Conservation (phyloP, 2,113 vertebrate species). For the Dipodomys stephensi region DNA sequence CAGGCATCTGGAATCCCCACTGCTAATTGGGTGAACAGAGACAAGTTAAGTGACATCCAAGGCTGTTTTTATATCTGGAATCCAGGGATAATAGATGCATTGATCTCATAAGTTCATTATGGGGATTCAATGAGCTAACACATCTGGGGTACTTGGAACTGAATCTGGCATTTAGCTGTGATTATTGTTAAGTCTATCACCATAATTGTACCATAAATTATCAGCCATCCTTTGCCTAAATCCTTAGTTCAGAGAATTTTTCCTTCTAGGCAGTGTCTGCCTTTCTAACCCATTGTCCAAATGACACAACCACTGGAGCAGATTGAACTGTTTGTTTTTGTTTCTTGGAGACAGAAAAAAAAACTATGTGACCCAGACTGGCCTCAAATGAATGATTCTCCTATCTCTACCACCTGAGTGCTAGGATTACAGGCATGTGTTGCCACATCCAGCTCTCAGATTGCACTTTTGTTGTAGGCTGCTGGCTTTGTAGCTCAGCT, state of each 20-base stretch:
- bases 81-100: neutral
- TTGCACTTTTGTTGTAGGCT: conserved; percentile 25
- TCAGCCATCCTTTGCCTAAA: neutral
- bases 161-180: neutral
- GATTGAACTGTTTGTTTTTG: neutral
- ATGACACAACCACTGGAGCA: neutral
- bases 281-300: conserved; percentile 14
- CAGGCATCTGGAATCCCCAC: neutral
- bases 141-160: conserved; percentile 15
- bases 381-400: no score
- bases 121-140: conserved; percentile 17
- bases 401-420: no score
- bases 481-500: neutral
- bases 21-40: neutral
- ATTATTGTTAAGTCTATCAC: conserved; percentile 5
- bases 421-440: no score
- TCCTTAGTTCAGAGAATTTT: neutral
- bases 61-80: neutral
- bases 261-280: neutral
- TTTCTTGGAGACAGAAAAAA: neutral
- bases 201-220: conserved; percentile 12
- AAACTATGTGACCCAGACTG: no score
- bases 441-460: no score
- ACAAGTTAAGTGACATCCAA: neutral
- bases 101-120: neutral